These are phyloP conservation scores for Pipistrellus kuhlii DNA, from an alignment of 2,797 vertebrate genomes.

Conservation along the genomic window DNA sequence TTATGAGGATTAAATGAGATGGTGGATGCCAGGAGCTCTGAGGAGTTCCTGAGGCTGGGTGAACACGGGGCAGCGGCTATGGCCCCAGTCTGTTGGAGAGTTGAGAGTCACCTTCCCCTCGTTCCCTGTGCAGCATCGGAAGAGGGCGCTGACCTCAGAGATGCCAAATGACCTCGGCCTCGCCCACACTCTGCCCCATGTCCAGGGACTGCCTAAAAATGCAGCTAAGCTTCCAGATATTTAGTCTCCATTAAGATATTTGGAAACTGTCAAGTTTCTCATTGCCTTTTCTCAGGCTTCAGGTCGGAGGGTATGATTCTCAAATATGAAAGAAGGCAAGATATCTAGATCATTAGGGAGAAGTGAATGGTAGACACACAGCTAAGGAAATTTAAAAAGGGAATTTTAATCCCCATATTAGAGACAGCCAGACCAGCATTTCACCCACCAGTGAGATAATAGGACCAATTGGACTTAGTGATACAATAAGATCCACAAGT, in stretches of 20 bases:
- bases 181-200: neutral
- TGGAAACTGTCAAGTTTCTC: slow-evolving; percentile 12
- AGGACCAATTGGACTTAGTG: slow-evolving; percentile 85
- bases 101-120: neutral
- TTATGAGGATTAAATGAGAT: neutral
- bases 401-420: slow-evolving; percentile 78
- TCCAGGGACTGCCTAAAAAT: neutral
- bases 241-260: neutral
- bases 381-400: slow-evolving; percentile 81
- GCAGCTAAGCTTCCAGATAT: neutral
- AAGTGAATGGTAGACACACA: neutral
- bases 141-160: neutral
- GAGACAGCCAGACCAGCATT: slow-evolving; percentile 87
- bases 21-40: neutral
- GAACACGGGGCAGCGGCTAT: neutral
- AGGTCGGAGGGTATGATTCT: neutral
- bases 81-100: too few relatives aligned
- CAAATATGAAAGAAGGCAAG: slow-evolving; percentile 15
- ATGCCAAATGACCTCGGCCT: neutral
- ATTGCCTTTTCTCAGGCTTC: neutral
- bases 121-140: neutral
- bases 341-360: neutral
- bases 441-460: slow-evolving; percentile 85
- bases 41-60: neutral
- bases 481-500: slow-evolving; percentile 82